Evolutionary conservation across 2,888 invertebrate species (phyloP).

Genomic region (Scrobipalpa atriplicella): DNA sequence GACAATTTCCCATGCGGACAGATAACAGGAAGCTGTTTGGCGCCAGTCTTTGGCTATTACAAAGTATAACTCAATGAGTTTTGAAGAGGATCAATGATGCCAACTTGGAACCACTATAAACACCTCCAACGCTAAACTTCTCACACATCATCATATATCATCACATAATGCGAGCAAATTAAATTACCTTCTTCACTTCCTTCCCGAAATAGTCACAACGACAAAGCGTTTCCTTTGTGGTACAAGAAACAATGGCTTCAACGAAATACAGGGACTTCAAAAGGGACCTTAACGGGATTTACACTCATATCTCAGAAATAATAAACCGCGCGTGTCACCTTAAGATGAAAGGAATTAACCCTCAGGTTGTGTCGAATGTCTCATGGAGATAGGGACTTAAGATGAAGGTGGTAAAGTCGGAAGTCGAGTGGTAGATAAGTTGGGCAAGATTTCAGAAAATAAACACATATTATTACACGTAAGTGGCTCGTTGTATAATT

Average conservation of each 20-base stretch:
- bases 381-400: not conserved
- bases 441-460: constrained; percentile 47
- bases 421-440: constrained; percentile 45
- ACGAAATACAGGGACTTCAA: constrained; percentile 1
- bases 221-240: constrained; percentile 12
- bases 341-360: constrained; percentile 56
- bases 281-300: constrained; percentile 35
- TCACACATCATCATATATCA: not conserved
- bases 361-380: constrained; percentile 28
- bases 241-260: constrained; percentile 12
- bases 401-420: not conserved
- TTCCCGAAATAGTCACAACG: not conserved
- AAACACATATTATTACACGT: constrained; percentile 54
- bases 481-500: constrained; percentile 53
- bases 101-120: too few relatives aligned
- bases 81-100: too few relatives aligned
- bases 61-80: too few relatives aligned
- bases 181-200: constrained; percentile 5
- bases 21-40: too few relatives aligned
- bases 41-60: too few relatives aligned
- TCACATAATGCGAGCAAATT: not conserved
- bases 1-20: too few relatives aligned
- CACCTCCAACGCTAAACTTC: not conserved
- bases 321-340: constrained; percentile 55
- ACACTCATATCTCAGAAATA: constrained; percentile 52